Conservation (phyloP, 37 sponge, comb jelly and placozoan genomes). For the Spongia lamella region DNA sequence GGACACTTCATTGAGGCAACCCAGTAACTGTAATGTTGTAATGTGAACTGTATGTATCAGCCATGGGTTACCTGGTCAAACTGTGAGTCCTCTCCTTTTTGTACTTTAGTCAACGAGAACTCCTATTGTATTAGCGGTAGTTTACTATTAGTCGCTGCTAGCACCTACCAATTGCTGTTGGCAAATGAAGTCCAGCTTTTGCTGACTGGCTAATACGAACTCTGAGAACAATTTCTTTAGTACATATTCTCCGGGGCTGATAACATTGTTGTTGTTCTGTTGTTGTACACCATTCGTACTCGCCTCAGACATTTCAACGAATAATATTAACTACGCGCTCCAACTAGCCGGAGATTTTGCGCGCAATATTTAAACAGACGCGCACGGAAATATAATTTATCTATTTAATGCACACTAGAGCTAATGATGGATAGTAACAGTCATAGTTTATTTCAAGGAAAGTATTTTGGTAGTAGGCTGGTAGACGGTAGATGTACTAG, state of each 20-base stretch:
- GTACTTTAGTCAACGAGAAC: conserved; percentile 64
- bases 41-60: too few species aligned
- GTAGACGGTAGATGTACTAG: conserved; percentile 45
- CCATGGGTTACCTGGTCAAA: conserved; percentile 77
- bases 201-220: conserved; percentile 71
- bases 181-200: conserved; percentile 71
- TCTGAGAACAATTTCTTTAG: conserved; percentile 93
- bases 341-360: too few species aligned
- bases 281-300: too few species aligned
- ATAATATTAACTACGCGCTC: too few species aligned
- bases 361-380: too few species aligned
- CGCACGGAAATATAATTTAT: too few species aligned
- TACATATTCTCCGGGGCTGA: conserved; percentile 82
- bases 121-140: conserved; percentile 25
- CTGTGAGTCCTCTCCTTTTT: conserved; percentile 80
- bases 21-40: conserved; percentile 55
- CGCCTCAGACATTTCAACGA: too few species aligned
- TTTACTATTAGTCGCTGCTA: not conserved
- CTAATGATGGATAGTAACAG: too few species aligned
- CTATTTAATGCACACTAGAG: too few species aligned
- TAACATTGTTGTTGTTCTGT: not conserved
- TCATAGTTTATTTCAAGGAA: conserved; percentile 61
- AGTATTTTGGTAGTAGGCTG: conserved; percentile 51
- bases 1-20: conserved; percentile 78
- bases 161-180: conserved; percentile 63